Base-by-base conservation (phyloP, 2,797 vertebrate genomes). In the Molossus alvarezi region DNA sequence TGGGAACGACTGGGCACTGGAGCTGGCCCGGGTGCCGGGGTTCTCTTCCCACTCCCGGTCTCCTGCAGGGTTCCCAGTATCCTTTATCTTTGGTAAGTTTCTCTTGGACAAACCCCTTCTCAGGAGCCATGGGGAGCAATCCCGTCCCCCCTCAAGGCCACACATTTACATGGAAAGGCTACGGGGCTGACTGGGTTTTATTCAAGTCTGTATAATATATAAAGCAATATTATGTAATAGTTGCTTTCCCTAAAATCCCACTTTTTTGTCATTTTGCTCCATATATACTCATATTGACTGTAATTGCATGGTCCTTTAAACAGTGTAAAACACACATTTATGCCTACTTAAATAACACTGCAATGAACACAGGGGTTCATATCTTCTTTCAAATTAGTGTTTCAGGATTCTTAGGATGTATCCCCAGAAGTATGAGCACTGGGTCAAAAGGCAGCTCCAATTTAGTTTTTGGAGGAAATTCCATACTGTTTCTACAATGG, bases 231-330 rank as follows among this genome's bases (percentile, higher is more conserved):
- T 62, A 4, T 55, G 45, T 60, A 9, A 45, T 55, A 51, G 9
- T 29, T 94, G 17, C 33, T 51, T 25, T 37, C 15, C 85, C 85
- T 64, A 87, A 90, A 88, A 93, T 48, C 37, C 41, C 11, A 80
- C 17, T 77, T 83, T 65, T 37, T 27, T 45, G 2, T 69, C 76
- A 13, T 77, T 86, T 88, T 72, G 58, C 17, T 91, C 27, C 33
- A 23, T 69, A 45, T 72, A 21, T 45, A 65, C 41, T 65, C 45
- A 58, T 53, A 88, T 60, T 33, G 15, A 64, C 48, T 91, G 8
- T 55, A 82, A 91, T 72, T 88, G 20, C 62, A 85, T 15, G 62
- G 65, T 4, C 29, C 64, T 93, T 77, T 91, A 90, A 95, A 67
- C 60, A 64, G 14, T 37, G 53, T 80, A 80, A 95, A 94, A 53